Conservation (phyloP, 2,888 invertebrate species). For the Epicampocera succincta region DNA sequence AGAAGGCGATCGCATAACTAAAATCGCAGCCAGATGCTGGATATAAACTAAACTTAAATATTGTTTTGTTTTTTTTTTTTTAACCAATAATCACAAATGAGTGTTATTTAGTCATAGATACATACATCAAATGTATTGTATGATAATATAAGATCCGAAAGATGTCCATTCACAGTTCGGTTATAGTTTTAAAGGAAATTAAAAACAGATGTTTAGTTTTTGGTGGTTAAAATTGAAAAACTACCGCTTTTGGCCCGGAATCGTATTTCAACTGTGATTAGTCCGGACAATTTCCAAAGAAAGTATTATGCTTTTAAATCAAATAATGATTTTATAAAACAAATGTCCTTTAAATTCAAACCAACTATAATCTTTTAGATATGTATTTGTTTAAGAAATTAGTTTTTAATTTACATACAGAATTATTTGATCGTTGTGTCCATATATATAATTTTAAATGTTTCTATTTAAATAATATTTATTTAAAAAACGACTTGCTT, state of each 20-base stretch:
- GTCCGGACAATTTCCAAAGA: too few relatives aligned
- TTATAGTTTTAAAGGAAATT: too few relatives aligned
- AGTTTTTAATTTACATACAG: neutral
- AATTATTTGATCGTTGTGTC: slow-evolving; percentile 59
- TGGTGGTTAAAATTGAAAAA: too few relatives aligned
- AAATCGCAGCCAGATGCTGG: slow-evolving; percentile 18
- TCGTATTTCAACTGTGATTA: too few relatives aligned
- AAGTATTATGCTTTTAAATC: too few relatives aligned
- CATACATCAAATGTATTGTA: slow-evolving; percentile 26
- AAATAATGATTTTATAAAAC: too few relatives aligned
- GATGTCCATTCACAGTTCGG: neutral
- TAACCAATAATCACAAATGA: slow-evolving; percentile 29
- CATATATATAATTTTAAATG: slow-evolving; percentile 52
- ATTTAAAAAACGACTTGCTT: slow-evolving; percentile 29
- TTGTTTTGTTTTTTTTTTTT: slow-evolving; percentile 34
- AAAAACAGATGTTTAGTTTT: too few relatives aligned
- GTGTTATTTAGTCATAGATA: slow-evolving; percentile 65
- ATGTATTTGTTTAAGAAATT: neutral
- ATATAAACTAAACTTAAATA: slow-evolving; percentile 23
- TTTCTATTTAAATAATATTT: slow-evolving; percentile 7
- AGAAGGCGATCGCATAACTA: slow-evolving; percentile 40
- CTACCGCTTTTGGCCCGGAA: too few relatives aligned
- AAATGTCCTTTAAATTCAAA: too few relatives aligned
- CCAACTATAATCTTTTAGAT: neutral
- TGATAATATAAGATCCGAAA: neutral